Evolutionary conservation across 2,797 vertebrate genomes (phyloP).

Genomic region (Tiaroga cobitis): DNA sequence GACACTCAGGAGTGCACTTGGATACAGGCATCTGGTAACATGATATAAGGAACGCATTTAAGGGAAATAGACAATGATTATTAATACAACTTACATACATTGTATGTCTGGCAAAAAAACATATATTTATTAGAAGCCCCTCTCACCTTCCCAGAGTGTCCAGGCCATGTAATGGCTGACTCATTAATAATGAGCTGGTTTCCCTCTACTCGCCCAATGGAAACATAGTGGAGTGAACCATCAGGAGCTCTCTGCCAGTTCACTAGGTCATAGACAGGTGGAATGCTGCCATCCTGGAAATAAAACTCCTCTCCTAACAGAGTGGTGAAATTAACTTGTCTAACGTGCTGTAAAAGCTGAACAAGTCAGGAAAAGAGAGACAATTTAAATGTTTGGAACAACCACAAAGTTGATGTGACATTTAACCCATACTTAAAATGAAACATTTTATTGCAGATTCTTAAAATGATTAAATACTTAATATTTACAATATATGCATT

Average conservation of each 20-base stretch:
- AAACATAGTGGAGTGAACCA: constrained; percentile 63
- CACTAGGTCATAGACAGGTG: constrained; percentile 77
- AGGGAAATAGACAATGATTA: not conserved
- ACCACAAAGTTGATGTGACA: not conserved
- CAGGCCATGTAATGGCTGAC: constrained; percentile 74
- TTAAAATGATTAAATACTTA: not conserved
- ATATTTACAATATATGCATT: not conserved
- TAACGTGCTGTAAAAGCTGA: constrained; percentile 72
- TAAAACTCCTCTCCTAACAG: constrained; percentile 73
- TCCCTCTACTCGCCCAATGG: constrained; percentile 72
- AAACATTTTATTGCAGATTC: not conserved
- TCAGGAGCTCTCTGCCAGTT: constrained; percentile 75
- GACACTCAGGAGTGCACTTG: constrained; percentile 61
- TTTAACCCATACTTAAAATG: not conserved
- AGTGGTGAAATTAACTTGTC: constrained; percentile 72
- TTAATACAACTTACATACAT: not conserved
- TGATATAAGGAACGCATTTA: not conserved
- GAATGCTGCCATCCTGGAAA: constrained; percentile 72
- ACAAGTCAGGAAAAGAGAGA: not conserved
- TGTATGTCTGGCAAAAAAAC: too few relatives aligned
- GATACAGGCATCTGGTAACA: constrained; percentile 67
- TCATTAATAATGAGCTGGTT: constrained; percentile 71
- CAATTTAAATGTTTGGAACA: not conserved
- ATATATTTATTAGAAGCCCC: constrained; percentile 54
- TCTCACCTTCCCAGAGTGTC: constrained; percentile 59